Base-by-base conservation (phyloP, 2,113 vertebrate genomes). In the Baryphthengus martii region DNA sequence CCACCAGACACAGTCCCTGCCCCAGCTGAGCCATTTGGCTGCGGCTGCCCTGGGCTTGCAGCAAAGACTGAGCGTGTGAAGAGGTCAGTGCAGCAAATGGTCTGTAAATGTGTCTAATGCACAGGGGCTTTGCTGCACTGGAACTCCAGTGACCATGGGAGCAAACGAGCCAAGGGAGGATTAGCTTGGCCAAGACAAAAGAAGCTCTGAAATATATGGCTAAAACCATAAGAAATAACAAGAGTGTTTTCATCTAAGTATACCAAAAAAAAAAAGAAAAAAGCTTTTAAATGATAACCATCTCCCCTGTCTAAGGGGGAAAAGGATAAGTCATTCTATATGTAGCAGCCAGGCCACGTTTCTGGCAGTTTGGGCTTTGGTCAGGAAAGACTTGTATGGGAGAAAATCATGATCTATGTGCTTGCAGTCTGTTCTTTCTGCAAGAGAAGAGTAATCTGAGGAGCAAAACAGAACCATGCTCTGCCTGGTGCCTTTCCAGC, bases 1-100 rank as follows among this genome's bases (percentile, higher is more conserved):
- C 29, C 29, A n/a, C 13, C 55, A 45, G 28, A 15, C 39, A 19
- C n/a, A 3, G 8, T 24, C 10, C 42, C 21, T 59, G 55, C 16
- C 13, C 17, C 66, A 65, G 33, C 53, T 82, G 80, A 78, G 75
- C 62, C 70, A 9, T 61, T 75, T 23, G 37, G 37, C 37, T 80
- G 74, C 0, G 1, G 42, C 58, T 77, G 58, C 2, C 2, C 29
- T 2, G 2, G 53, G 52, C 58, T 85, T 0, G 1, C 47, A 45
- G 80, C 44, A 40, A 35, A 74, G 6, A 6, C 17, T 17, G 26
- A 63, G 35, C 4, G 0, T 18, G n/a, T 61, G 55, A 66, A 26
- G 35, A 75, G 26, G 17, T 40, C 47, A 31, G 62, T 8, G 35
- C 24, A 19, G 71, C 8, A 45, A 8, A 62, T 2, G 33, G 45